These are phyloP conservation scores for Oscheius sp. DNA, from an alignment of 2,888 invertebrate genomes.

Conservation along the genomic window DNA sequence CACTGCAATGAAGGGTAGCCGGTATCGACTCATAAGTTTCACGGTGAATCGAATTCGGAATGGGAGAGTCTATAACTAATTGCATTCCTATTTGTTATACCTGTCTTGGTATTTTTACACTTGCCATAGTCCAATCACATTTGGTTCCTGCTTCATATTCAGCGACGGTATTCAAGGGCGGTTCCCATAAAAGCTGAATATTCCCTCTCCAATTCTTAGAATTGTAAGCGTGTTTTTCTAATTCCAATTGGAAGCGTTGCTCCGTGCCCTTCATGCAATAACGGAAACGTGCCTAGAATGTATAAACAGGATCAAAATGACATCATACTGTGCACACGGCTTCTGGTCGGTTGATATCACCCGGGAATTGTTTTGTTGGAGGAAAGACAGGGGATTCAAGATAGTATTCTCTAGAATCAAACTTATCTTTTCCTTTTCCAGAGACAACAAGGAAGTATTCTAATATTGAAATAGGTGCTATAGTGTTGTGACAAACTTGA, in stretches of 20 bases:
- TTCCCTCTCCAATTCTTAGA: not conserved
- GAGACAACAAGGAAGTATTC: not conserved
- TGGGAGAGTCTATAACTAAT: constrained; percentile 1
- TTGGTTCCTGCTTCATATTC: constrained; percentile 6
- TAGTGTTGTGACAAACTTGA: not conserved
- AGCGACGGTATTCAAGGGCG: not conserved
- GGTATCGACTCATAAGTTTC: not conserved
- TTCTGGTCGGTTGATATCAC: constrained; percentile 5
- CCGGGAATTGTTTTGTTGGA: constrained; percentile 13
- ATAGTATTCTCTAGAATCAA: not conserved
- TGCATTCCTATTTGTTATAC: not conserved
- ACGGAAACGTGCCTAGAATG: constrained; percentile 6
- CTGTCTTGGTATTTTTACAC: constrained; percentile 11
- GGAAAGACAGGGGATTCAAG: constrained; percentile 3
- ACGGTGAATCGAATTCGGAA: constrained; percentile 4
- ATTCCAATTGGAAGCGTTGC: not conserved
- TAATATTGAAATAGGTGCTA: too few species aligned
- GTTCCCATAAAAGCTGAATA: constrained; percentile 1
- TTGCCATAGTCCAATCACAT: constrained; percentile 14
- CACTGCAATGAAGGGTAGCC: constrained; percentile 1
- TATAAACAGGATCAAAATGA: not conserved
- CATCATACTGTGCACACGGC: constrained; percentile 6
- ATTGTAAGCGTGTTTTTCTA: not conserved
- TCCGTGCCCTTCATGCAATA: constrained; percentile 9
- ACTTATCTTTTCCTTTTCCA: not conserved